Evolutionary conservation across 2,888 invertebrate species (phyloP).

Genomic region (Napeogenes inachia): DNA sequence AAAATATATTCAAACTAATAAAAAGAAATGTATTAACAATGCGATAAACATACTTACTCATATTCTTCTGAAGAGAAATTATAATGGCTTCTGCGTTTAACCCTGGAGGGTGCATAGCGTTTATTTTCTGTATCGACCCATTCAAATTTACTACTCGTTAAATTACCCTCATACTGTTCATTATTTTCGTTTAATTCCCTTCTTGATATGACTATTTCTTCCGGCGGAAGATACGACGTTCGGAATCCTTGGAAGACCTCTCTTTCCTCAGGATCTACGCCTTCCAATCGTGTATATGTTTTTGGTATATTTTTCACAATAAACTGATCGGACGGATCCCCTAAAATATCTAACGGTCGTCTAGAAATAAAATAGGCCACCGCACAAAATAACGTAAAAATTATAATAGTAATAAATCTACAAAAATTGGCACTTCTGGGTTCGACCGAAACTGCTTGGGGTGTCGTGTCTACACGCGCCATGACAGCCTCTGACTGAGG

Average conservation of each 20-base stretch:
- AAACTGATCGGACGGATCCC: slow-evolving; percentile 59
- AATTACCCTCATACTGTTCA: slow-evolving; percentile 47
- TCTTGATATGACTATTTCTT: slow-evolving; percentile 66
- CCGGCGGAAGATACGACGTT: slow-evolving; percentile 79
- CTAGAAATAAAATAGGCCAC: slow-evolving; percentile 47
- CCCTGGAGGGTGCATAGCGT: slow-evolving; percentile 43
- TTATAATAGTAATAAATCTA: slow-evolving; percentile 45
- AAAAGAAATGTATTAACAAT: not conserved
- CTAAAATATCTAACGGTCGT: slow-evolving; percentile 46
- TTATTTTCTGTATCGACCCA: slow-evolving; percentile 44
- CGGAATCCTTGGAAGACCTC: slow-evolving; percentile 79
- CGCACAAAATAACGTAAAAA: slow-evolving; percentile 40
- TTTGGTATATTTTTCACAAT: slow-evolving; percentile 58
- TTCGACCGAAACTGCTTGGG: slow-evolving; percentile 50
- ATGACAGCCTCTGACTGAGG: slow-evolving; percentile 66
- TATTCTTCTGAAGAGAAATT: slow-evolving; percentile 49
- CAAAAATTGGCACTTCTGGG: slow-evolving; percentile 52
- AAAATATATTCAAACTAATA: not conserved
- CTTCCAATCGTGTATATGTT: slow-evolving; percentile 57
- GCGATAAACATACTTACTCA: slow-evolving; percentile 47
- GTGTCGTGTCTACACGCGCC: slow-evolving; percentile 62
- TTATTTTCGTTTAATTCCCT: slow-evolving; percentile 36
- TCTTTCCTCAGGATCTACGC: slow-evolving; percentile 73
- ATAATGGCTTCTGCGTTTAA: slow-evolving; percentile 59
- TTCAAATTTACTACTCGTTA: slow-evolving; percentile 52